phyloP scores from a whole-genome alignment of 2,888 invertebrate genomes.

The Drosophila borborema region DNA sequence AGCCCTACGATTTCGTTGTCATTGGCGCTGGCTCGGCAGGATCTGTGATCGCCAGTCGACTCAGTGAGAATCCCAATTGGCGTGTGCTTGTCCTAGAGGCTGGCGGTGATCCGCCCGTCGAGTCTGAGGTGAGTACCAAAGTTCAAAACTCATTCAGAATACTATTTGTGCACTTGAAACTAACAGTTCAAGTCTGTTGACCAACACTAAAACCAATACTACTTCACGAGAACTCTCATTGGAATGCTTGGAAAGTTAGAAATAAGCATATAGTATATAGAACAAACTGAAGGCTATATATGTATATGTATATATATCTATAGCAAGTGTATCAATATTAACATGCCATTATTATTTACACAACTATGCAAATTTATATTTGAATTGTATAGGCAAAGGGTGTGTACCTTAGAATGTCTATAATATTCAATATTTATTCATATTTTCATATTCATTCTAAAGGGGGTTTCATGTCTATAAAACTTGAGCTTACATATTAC shows the following conservation, averaged over 20 bases:
- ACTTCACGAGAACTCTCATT: background rate
- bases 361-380: background rate
- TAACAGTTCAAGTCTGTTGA: background rate
- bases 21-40: constrained; percentile 86
- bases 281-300: background rate
- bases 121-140: constrained; percentile 77
- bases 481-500: no score
- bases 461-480: background rate
- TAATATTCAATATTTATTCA: background rate
- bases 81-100: constrained; percentile 86
- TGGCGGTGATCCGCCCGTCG: constrained; percentile 86
- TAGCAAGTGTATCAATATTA: background rate
- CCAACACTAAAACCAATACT: background rate
- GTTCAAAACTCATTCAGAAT: background rate
- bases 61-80: constrained; percentile 85
- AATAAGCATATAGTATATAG: background rate
- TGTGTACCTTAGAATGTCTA: no score
- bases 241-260: background rate
- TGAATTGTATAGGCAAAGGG: background rate
- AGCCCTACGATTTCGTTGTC: constrained; percentile 85
- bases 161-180: background rate
- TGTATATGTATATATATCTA: background rate
- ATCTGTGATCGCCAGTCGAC: constrained; percentile 85
- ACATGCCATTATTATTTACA: background rate
- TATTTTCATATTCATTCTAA: background rate